Conservation (phyloP, 1,140 invertebrate genomes). For the Agraylea sexmaculata region DNA sequence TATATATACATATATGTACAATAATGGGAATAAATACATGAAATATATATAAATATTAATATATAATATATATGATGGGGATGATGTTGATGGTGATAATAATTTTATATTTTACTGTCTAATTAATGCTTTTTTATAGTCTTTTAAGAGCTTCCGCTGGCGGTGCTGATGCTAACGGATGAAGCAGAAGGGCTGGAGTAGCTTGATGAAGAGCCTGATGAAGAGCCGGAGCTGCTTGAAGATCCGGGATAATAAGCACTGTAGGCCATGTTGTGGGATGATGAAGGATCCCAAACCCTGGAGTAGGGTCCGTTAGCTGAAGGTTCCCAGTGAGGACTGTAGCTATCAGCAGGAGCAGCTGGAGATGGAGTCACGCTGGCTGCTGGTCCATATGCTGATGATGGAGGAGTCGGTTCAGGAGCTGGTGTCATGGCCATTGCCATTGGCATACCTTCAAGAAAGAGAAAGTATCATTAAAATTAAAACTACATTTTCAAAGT, state of each 20-base stretch:
- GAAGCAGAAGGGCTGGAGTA: slow-evolving; percentile 40
- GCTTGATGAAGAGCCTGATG: slow-evolving; percentile 41
- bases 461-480: slow-evolving; percentile 3
- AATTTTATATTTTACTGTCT: slow-evolving; percentile 4
- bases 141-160: too few species aligned
- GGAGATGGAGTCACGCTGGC: slow-evolving; percentile 47
- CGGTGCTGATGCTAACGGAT: slow-evolving; percentile 14
- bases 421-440: slow-evolving; percentile 48
- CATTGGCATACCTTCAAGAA: slow-evolving; percentile 56
- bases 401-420: slow-evolving; percentile 34
- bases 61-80: background rate
- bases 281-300: slow-evolving; percentile 52
- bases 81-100: slow-evolving; percentile 1
- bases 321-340: slow-evolving; percentile 58
- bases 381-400: slow-evolving; percentile 27
- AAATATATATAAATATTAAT: slow-evolving; percentile 1
- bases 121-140: slow-evolving; percentile 1
- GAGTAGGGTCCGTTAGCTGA: slow-evolving; percentile 57
- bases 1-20: background rate
- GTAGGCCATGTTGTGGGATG: slow-evolving; percentile 58
- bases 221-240: slow-evolving; percentile 38
- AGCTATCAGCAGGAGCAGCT: slow-evolving; percentile 50
- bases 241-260: slow-evolving; percentile 61
- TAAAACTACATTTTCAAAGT: background rate
- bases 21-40: background rate